Base-by-base conservation (phyloP, 2,113 vertebrate species). In the Corythornis madagascariensis region DNA sequence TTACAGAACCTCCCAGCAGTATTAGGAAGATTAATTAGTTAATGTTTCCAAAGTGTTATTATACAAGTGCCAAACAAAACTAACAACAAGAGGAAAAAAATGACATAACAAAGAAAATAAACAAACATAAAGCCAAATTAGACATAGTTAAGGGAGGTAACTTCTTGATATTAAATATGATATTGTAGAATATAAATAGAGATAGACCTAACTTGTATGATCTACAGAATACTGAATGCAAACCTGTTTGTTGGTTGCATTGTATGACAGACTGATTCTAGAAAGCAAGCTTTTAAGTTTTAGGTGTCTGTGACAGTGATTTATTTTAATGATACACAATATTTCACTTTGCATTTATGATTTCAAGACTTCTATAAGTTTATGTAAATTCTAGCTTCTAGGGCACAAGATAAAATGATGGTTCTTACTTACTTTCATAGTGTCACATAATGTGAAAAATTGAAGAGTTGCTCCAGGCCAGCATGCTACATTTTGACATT, bases 361-460 rank as follows among this genome's bases (percentile, higher is more conserved):
- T 96, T 96, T 94, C 94, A 97, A 94, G 95, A 90, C 79, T 83
- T 92, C 90, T 94, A 35, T 74, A 87, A 95, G 92, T 86, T 96
- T 91, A 97, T 97, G 95, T 96, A 96, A 97, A 97, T 96, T 92
- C 86, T 93, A 92, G 93, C 93, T 96, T 56, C 75, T 89, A 65
- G 89, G 89, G 94, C 92, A 94, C 50, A 72, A 94, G 94, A 97
- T 91, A 94, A 95, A 96, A 96, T 94, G 94, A 70, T 88, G 93
- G 73, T 82, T 96, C 84, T 96, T 96, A 94, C 92, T 96, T 96
- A 97, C 95, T 96, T 95, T 90, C 92, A 75, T 60, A 96, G 72
- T 83, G 82, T 95, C 94, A 96, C 86, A 96, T 96, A 96, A 96
- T 76, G 96, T 97, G 95, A 97, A 96, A 95, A 95, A 97, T 88